Conservation (phyloP, 1,140 invertebrate genomes). For the Neotoxoptera formosana region DNA sequence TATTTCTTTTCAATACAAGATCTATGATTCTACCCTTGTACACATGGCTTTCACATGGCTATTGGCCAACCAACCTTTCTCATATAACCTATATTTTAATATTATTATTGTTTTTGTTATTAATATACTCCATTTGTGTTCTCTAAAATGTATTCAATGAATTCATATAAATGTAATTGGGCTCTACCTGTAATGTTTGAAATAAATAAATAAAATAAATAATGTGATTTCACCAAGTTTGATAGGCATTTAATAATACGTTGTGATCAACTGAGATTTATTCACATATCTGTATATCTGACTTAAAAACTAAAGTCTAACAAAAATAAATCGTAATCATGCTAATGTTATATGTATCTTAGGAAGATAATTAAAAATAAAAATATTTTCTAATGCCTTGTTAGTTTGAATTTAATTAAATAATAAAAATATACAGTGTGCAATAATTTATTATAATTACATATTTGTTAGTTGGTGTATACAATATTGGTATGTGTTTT, state of each 20-base stretch:
- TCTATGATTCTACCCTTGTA: too few species aligned
- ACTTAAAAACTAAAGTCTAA: background rate
- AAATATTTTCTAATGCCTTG: background rate
- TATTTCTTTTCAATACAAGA: too few species aligned
- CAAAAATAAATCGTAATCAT: background rate
- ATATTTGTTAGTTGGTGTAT: background rate
- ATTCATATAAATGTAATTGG: too few species aligned
- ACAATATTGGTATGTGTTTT: background rate
- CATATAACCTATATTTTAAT: too few species aligned
- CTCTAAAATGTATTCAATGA: too few species aligned
- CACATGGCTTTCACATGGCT: too few species aligned
- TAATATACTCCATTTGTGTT: too few species aligned
- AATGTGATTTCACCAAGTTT: too few species aligned
- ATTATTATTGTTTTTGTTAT: too few species aligned
- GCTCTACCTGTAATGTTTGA: too few species aligned
- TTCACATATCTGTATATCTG: background rate
- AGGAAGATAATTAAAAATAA: background rate
- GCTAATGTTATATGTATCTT: background rate
- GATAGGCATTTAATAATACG: background rate
- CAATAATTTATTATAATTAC: conserved; percentile 15
- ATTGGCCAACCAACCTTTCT: too few species aligned
- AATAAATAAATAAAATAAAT: too few species aligned
- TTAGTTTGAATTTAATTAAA: background rate
- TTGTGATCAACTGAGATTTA: background rate
- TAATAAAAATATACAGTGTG: background rate